Evolutionary conservation across 2,797 vertebrate species (phyloP), one percentile per base, ranked within the genome.

Genomic region (Champsocephalus gunnari): DNA sequence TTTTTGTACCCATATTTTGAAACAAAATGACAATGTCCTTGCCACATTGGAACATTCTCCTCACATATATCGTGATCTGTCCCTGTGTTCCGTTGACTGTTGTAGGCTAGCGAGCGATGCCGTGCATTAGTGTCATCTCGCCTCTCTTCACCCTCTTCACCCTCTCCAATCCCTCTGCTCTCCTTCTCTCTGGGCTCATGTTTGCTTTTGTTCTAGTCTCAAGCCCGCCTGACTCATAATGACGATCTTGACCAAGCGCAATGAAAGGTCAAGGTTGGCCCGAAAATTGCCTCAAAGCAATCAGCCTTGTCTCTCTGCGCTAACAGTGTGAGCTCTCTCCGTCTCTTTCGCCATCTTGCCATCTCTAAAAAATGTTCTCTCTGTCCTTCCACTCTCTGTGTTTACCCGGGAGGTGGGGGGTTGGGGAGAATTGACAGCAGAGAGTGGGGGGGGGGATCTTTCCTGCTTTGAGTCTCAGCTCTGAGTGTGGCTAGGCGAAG

Each of bases 231-330:
- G 92, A 92, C 91, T 94, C 89, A 90, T 82, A 81, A 80, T 74
- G 88, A 88, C 88, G 88, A 91, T 93, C 92, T 91, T 92, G 94
- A 93, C 94, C 93, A 87, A 80, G 81, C 54, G 9, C 59, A 47
- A 69, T 67, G 79, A 91, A 94, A 95, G 94, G 93, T 94, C 93
- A 94, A 93, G 94, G 94, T 94, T 91, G 89, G 84, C 69, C 54
- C 9, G 81, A 86, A 93, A 92, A 92, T 93, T 91, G 90, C 89
- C 91, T 94, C 86, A 87, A 88, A 93, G 93, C 92, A 92, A 93
- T 93, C 91, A 90, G 89, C 81, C 82, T 78, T 70, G 76, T 86
- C 81, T 87, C 79, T 80, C 64, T 81, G 83, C 67, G 71, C 85
- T 87, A 84, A 90, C 82, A 81, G 77, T 72, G 75, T 53, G 76